These are phyloP conservation scores for Apogon hyalosoma DNA, from an alignment of 2,797 vertebrate species.

Conservation along the genomic window DNA sequence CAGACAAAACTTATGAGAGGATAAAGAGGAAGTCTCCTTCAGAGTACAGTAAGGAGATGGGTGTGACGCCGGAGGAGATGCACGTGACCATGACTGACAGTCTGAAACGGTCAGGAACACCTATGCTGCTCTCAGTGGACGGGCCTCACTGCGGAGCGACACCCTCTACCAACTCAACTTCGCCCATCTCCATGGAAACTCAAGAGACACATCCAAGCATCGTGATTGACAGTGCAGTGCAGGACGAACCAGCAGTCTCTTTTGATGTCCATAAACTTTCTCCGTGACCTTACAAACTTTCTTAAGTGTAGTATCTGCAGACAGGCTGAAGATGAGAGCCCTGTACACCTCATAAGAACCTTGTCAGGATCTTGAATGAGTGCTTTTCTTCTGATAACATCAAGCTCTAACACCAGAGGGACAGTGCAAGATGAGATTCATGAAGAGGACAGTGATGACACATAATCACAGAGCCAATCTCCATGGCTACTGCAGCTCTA, in stretches of 20 bases:
- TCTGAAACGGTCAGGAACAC: constrained; percentile 81
- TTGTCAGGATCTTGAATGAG: background rate
- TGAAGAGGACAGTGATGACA: constrained; percentile 15
- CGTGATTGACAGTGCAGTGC: constrained; percentile 76
- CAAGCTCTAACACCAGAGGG: background rate
- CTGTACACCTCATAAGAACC: background rate
- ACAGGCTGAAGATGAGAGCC: background rate
- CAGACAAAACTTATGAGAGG: constrained; percentile 92
- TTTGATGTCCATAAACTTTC: constrained; percentile 84
- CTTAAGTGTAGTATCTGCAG: background rate
- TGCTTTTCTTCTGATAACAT: background rate
- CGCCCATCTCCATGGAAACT: constrained; percentile 80
- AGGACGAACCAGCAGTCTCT: constrained; percentile 79
- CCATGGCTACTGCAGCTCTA: constrained; percentile 27
- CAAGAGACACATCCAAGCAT: constrained; percentile 86
- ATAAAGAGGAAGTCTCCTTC: constrained; percentile 96
- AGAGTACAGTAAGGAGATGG: constrained; percentile 90
- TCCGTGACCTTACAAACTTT: constrained; percentile 54
- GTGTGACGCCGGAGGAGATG: constrained; percentile 90
- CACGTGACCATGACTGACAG: constrained; percentile 86
- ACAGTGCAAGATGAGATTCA: background rate
- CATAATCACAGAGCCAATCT: background rate
- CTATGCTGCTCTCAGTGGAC: constrained; percentile 88
- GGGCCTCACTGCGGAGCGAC: constrained; percentile 75
- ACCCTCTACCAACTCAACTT: constrained; percentile 73